phyloP scores from a whole-genome alignment of 2,888 invertebrate genomes.

The Lasioglossum zephyrum region DNA sequence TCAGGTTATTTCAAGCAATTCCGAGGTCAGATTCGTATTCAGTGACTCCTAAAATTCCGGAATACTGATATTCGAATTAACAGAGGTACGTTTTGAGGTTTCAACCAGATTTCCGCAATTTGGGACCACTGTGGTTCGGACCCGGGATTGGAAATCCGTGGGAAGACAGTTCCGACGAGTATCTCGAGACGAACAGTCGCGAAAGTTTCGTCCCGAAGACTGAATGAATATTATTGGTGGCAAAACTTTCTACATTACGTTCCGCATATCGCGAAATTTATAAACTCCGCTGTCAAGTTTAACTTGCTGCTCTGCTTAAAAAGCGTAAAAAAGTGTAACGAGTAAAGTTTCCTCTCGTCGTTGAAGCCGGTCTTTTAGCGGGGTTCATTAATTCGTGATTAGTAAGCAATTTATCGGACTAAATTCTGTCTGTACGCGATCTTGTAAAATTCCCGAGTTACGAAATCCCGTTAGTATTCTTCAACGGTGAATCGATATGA shows the following conservation, averaged over 20 bases:
- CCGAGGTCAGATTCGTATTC: neutral
- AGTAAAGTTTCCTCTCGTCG: neutral
- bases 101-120: neutral
- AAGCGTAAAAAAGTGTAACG: neutral
- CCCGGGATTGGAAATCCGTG: neutral
- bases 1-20: neutral
- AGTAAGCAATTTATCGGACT: neutral
- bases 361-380: neutral
- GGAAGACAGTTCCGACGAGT: neutral
- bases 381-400: neutral
- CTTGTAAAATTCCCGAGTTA: neutral
- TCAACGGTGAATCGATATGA: neutral
- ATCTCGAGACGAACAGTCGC: conserved; percentile 31
- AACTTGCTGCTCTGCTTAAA: neutral
- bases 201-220: conserved; percentile 17
- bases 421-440: neutral
- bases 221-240: conserved; percentile 24
- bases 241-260: conserved; percentile 20
- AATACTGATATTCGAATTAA: neutral
- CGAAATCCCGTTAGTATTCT: neutral
- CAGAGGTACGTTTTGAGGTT: neutral
- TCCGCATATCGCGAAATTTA: conserved; percentile 10
- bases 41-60: neutral
- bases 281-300: conserved; percentile 2
- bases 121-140: neutral